Conservation (phyloP, 2,113 vertebrate species). For the Sprattus sprattus region DNA sequence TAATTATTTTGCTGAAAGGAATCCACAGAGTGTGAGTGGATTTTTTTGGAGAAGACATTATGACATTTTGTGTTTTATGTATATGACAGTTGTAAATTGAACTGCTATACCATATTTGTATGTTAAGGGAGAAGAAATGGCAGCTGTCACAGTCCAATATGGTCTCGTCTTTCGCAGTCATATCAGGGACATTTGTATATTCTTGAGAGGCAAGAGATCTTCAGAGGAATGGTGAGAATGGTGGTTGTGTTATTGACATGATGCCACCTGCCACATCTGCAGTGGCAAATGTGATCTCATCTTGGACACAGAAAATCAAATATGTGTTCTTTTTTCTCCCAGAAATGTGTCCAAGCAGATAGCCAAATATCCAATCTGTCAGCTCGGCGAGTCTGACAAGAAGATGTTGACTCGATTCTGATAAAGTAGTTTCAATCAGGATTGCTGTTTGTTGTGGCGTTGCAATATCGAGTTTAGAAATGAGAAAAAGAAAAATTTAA, state of each 20-base stretch:
- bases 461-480: not conserved
- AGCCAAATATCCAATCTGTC: conserved; percentile 16
- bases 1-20: not conserved
- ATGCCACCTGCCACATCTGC: not conserved
- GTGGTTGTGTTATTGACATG: not conserved
- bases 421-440: conserved; percentile 14
- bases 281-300: not conserved
- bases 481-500: not conserved
- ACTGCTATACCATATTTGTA: not conserved
- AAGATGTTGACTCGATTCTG: conserved; percentile 15
- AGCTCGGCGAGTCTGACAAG: not conserved
- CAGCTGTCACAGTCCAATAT: not conserved
- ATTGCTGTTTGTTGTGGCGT: conserved; percentile 1
- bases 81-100: not conserved
- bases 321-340: not conserved
- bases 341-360: conserved; percentile 16
- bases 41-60: not conserved
- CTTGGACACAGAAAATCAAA: conserved; percentile 14
- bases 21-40: not conserved
- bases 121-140: not conserved
- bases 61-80: not conserved
- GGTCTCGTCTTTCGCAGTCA: not conserved
- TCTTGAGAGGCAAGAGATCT: not conserved
- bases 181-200: not conserved
- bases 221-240: not conserved